These are phyloP conservation scores for Engystomops pustulosus DNA, from an alignment of 2,113 vertebrate genomes.

Conservation along the genomic window DNA sequence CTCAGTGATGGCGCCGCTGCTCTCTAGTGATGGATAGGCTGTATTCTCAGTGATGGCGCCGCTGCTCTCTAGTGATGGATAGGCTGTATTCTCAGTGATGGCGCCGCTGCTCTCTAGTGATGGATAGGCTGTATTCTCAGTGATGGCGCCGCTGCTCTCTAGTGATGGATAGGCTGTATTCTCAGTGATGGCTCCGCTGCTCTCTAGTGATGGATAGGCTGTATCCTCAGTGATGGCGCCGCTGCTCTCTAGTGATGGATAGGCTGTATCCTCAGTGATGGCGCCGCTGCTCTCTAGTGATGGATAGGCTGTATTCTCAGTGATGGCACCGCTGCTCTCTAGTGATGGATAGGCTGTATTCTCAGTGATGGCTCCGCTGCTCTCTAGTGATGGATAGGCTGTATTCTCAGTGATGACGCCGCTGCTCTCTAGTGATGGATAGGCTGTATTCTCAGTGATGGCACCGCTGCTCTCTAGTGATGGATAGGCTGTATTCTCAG, in stretches of 20 bases:
- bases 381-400: too few relatives aligned
- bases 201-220: not conserved
- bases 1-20: not conserved
- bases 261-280: not conserved
- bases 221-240: not conserved
- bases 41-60: not conserved
- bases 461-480: too few relatives aligned
- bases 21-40: not conserved
- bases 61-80: not conserved
- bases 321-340: not conserved
- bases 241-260: not conserved
- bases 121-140: not conserved
- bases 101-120: not conserved
- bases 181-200: too few relatives aligned
- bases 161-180: too few relatives aligned
- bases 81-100: not conserved
- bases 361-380: not conserved
- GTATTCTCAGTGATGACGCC: too few relatives aligned
- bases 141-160: not conserved
- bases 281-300: not conserved
- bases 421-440: too few relatives aligned
- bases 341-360: too few relatives aligned
- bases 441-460: too few relatives aligned
- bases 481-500: too few relatives aligned
- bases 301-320: not conserved